Evolutionary conservation across 2,113 vertebrate genomes (phyloP), one percentile per base, ranked within the genome.

Genomic region (Dasyornis broadbenti): DNA sequence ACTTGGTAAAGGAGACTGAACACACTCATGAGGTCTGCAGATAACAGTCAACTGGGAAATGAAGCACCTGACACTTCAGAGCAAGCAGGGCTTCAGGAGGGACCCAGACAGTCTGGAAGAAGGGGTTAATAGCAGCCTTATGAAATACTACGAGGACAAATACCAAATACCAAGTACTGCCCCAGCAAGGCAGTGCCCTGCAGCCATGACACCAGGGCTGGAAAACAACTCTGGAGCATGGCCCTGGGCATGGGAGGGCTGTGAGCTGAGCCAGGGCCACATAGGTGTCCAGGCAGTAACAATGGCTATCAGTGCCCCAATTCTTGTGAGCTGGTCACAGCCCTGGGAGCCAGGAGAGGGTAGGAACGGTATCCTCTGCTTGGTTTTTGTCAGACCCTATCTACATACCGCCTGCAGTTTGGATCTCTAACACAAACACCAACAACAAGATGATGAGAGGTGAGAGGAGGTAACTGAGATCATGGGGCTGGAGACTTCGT

Each of bases 401-500:
- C 33, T n/a, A 13, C 8, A 23, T 24, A 35, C 10, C 15, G 12
- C 49, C n/a, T 57, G 9, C 19, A 16, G 8, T 18, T 10, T 59
- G 39, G 13, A 39, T 83, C 7, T 13, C 19, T 31, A 49, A 39
- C n/a, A 79, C 8, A 35, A 87, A 60, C 14, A n/a, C 10, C 21
- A 57, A 2, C 26, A 60, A 14, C 12, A 68, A 63, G 83, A 40
- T 0, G 1, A 4, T 37, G 22, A 11, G 27, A 82, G 6, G 6
- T 10, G 9, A 86, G 19, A 26, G 33, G 13, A 76, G 9, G 21
- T 28, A 35, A 63, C 59, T 20, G 37, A 66, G 16, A 37, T 11
- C 0, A 0, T 17, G 53, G 12, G 4, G 72, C 28, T 37, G n/a
- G 16, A 69, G 33, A 19, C 11, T 10, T 28, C 6, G 5, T 8